Conservation (phyloP, 1,140 invertebrate genomes). For the Mylabris phalerata region DNA sequence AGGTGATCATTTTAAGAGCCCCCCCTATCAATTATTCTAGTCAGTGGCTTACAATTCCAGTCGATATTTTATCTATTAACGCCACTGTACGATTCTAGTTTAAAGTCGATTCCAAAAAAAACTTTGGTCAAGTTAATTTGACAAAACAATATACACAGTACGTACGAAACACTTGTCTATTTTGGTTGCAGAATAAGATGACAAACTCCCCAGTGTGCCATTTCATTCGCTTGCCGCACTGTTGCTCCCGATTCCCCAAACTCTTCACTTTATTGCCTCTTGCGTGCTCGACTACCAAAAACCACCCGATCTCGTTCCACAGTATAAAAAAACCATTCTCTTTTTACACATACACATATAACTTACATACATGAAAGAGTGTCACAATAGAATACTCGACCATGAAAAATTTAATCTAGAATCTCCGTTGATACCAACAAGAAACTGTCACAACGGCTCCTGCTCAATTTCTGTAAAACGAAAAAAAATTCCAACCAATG, state of each 20-base stretch:
- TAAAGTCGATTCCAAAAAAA: background rate
- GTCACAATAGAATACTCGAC: conserved; percentile 21
- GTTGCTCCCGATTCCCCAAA: conserved; percentile 20
- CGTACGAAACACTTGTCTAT: conserved; percentile 11
- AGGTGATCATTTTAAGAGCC: conserved; percentile 6
- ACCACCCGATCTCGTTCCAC: too few species aligned
- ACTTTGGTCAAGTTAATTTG: conserved; percentile 22
- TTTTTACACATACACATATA: conserved; percentile 1
- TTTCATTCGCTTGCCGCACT: conserved; percentile 23
- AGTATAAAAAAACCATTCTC: background rate
- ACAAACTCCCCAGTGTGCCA: conserved; percentile 22
- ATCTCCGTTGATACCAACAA: conserved; percentile 22
- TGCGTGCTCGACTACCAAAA: conserved; percentile 6
- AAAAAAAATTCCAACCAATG: too few species aligned
- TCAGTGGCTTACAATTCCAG: too few species aligned
- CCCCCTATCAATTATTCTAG: background rate
- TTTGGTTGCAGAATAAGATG: conserved; percentile 18
- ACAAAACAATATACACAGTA: conserved; percentile 15
- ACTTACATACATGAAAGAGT: conserved; percentile 4
- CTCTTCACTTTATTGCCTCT: conserved; percentile 1
- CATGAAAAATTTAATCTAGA: conserved; percentile 36
- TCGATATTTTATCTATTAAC: too few species aligned
- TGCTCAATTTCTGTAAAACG: too few species aligned
- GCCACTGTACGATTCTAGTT: too few species aligned
- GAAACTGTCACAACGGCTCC: conserved; percentile 29